Base-by-base conservation (phyloP, 53 echinoderm and acorn worm genomes). In the Patiria pectinifera region DNA sequence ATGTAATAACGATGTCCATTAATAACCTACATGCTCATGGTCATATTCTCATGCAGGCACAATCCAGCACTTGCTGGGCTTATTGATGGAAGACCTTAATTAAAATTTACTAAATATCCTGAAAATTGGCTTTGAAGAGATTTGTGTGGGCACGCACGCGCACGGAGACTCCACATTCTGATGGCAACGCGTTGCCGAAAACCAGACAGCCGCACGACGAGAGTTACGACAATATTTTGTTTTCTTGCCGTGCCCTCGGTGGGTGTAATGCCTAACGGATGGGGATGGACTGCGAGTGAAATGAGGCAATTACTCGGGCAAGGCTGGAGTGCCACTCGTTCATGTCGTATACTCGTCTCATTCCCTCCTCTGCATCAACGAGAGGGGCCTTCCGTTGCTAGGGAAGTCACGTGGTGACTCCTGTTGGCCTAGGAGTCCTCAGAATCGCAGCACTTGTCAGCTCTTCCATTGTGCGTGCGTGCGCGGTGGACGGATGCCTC, bases 361-460 rank as follows among this genome's bases (percentile, higher is more conserved):
- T 16, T 44, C 46, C 18, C 46, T 16, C 74, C 48, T 48, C n/a
- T 48, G 48, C 14, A 43, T 63, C 63, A 49, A 86, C 86, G 86
- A 86, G 86, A 45, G 74, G 26, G 49, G 63, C 74, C 74, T 86
- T 86, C 86, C 86, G 86, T 86, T 86, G 86, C 49, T 49, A 86
- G 62, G 86, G 86, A 86, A 86, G 58, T 46, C 86, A 48, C 24
- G 86, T 74, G 49, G 71, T 63, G 74, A 71, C 86, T 86, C 86
- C 47, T n/a, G 74, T 74, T 35, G 74, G 4, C 69, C 69, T 21
- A 21, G 15, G 10, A 53, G 53, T 53, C 74, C 24, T 4, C 18
- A 16, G 74, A 74, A n/a, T 74, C 24, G 66, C 15, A 66, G 66
- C 66, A 66, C 15, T 66, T 18, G 74, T 23, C 24, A 74, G 74